These are phyloP conservation scores for Actinemys pallida DNA, from an alignment of 2,113 vertebrate species.

Conservation along the genomic window DNA sequence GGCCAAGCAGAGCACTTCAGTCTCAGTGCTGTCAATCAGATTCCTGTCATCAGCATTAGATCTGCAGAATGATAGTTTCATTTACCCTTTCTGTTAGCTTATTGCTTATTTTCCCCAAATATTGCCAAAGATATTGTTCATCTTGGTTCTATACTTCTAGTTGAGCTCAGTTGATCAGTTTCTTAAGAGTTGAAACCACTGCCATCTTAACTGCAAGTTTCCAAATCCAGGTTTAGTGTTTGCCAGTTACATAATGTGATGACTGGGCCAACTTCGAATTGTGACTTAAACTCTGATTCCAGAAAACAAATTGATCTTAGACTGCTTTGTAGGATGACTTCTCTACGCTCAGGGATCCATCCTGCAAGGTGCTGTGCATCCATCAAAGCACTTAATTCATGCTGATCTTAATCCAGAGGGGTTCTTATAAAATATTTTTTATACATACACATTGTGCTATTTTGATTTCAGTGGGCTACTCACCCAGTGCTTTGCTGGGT, in stretches of 20 bases:
- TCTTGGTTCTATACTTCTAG: not conserved
- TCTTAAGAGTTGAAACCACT: not conserved
- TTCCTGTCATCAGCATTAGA: not conserved
- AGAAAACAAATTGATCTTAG: accelerated
- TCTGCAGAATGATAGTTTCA: not conserved
- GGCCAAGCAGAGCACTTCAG: not conserved
- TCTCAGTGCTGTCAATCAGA: not conserved
- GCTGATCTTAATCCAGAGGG: conserved; percentile 18
- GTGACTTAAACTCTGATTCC: not conserved
- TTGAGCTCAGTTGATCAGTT: not conserved
- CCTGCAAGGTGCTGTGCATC: not conserved
- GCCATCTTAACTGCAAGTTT: not conserved
- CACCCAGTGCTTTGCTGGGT: not conserved
- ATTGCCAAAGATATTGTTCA: not conserved
- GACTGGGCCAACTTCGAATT: not conserved
- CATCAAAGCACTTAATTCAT: conserved; percentile 36
- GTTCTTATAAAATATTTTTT: not conserved
- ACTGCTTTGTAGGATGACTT: not conserved
- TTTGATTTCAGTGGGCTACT: conserved; percentile 16
- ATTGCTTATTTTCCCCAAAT: not conserved
- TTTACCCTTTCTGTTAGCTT: not conserved
- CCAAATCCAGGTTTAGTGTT: not conserved
- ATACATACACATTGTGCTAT: not conserved
- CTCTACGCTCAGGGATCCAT: accelerated
- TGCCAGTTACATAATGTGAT: not conserved